Evolutionary conservation across 2,888 invertebrate species (phyloP).

Genomic region (Plemyria rubiginata): DNA sequence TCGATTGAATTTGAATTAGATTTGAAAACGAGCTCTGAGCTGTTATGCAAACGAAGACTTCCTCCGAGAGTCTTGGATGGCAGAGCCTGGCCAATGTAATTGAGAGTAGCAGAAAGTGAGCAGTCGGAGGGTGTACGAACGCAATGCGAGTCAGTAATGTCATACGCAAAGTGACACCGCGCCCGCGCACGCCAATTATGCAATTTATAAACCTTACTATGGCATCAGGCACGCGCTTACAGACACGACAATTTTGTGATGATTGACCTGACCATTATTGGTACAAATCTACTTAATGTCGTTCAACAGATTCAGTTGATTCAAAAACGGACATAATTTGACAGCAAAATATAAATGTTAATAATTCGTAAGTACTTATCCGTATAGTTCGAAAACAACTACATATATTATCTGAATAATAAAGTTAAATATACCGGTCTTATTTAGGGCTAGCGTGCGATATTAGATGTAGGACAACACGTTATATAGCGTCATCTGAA

Average conservation of each 20-base stretch:
- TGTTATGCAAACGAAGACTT: too few species aligned
- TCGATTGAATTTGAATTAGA: too few species aligned
- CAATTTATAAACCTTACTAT: slow-evolving; percentile 18
- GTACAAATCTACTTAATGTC: neutral
- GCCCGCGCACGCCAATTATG: slow-evolving; percentile 11
- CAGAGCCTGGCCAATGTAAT: neutral
- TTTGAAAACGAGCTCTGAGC: too few species aligned
- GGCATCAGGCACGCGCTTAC: slow-evolving; percentile 6
- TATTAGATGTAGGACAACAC: too few species aligned
- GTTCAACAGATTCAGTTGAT: neutral
- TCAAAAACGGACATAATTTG: neutral
- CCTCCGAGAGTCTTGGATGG: too few species aligned
- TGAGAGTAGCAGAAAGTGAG: neutral
- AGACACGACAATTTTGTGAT: slow-evolving; percentile 4
- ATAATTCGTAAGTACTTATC: too few species aligned
- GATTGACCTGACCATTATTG: slow-evolving; percentile 1
- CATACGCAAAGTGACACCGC: slow-evolving; percentile 10
- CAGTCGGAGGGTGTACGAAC: neutral
- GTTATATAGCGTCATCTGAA: too few species aligned
- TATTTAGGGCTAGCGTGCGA: too few species aligned
- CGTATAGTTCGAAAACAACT: too few species aligned
- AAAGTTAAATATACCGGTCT: too few species aligned
- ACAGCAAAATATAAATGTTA: too few species aligned
- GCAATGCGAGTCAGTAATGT: slow-evolving; percentile 10
- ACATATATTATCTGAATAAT: too few species aligned